Evolutionary conservation across 2,888 invertebrate species (phyloP).

Genomic region (Unio delphinus): DNA sequence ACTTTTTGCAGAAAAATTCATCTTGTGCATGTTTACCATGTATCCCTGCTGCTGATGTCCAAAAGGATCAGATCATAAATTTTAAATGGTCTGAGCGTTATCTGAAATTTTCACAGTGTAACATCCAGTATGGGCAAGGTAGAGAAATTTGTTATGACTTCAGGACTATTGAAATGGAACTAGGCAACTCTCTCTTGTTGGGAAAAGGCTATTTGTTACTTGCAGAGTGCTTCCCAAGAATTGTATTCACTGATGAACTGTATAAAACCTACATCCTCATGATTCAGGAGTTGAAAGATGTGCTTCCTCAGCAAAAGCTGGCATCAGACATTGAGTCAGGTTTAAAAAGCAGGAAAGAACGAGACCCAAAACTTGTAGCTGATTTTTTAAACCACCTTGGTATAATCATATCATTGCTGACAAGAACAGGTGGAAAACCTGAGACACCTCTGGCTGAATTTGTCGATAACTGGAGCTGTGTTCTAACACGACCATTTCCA

Average conservation of each 20-base stretch:
- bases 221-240: slow-evolving; percentile 18
- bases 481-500: slow-evolving; percentile 18
- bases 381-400: slow-evolving; percentile 32
- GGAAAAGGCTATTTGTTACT: slow-evolving; percentile 22
- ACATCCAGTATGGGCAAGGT: slow-evolving; percentile 24
- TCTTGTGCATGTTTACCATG: slow-evolving; percentile 5
- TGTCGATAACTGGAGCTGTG: slow-evolving; percentile 20
- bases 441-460: slow-evolving; percentile 28
- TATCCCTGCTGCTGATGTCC: slow-evolving; percentile 19
- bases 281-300: slow-evolving; percentile 13
- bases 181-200: slow-evolving; percentile 15
- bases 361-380: slow-evolving; percentile 14
- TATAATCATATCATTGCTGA: slow-evolving; percentile 34
- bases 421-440: slow-evolving; percentile 30
- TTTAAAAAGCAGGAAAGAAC: slow-evolving; percentile 16
- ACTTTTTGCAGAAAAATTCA: slow-evolving; percentile 13
- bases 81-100: slow-evolving; percentile 18
- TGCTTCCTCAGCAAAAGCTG: slow-evolving; percentile 25
- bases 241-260: slow-evolving; percentile 39
- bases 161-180: slow-evolving; percentile 29
- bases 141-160: slow-evolving; percentile 29
- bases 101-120: slow-evolving; percentile 24
- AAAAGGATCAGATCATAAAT: slow-evolving; percentile 4
- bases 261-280: slow-evolving; percentile 31
- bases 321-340: slow-evolving; percentile 17